Conservation (phyloP, 2,797 vertebrate species). For the Platalea minor region DNA sequence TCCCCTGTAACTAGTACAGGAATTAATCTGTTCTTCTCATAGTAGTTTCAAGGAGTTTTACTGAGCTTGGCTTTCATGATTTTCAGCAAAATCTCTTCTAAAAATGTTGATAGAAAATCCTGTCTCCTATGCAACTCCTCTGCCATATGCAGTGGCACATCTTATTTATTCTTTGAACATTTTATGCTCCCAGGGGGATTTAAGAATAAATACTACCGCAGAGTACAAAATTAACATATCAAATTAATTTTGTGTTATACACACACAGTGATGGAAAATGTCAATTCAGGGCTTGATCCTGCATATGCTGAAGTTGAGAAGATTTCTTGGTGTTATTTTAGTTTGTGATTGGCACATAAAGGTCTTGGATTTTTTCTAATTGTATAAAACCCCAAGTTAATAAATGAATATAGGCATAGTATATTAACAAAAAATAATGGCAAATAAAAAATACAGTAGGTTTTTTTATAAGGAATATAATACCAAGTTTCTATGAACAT, state of each 20-base stretch:
- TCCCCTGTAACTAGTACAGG: not conserved
- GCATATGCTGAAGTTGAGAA: not conserved
- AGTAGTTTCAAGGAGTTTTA: not conserved
- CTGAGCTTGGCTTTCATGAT: not conserved
- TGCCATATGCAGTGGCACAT: not conserved
- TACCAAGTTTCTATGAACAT: not conserved
- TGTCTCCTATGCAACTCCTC: not conserved
- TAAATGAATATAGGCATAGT: not conserved
- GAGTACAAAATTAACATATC: slow-evolving; percentile 8
- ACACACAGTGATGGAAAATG: not conserved
- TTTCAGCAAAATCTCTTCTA: not conserved
- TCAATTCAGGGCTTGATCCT: not conserved
- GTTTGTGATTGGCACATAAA: not conserved
- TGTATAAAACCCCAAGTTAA: not conserved
- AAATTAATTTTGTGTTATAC: slow-evolving; percentile 19
- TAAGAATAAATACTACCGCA: not conserved
- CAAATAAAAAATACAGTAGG: not conserved
- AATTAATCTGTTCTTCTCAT: not conserved
- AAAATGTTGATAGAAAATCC: not conserved
- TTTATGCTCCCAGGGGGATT: not conserved
- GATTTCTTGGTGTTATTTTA: not conserved
- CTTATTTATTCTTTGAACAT: not conserved
- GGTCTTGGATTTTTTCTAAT: not conserved
- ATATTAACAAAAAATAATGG: not conserved
- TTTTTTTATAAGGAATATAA: not conserved